These are phyloP conservation scores for Zaprionus inermis DNA, from an alignment of 1,140 invertebrate genomes.

Conservation along the genomic window DNA sequence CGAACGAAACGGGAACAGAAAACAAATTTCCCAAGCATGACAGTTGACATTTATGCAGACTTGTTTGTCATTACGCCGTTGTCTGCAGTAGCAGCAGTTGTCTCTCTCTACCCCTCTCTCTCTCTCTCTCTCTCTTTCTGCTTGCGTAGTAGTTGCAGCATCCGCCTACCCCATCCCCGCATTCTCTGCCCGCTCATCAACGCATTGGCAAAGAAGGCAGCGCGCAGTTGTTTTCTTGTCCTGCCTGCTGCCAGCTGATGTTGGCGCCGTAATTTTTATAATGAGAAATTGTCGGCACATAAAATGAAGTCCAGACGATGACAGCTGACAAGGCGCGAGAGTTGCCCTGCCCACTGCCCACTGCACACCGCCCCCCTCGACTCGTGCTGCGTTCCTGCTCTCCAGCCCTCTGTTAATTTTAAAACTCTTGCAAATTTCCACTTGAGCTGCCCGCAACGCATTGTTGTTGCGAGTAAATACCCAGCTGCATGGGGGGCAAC, in stretches of 20 bases:
- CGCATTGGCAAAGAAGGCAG: background rate
- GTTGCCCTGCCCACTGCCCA: slow-evolving; percentile 34
- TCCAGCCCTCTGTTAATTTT: slow-evolving; percentile 58
- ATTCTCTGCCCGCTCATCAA: slow-evolving; percentile 3
- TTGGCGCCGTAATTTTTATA: slow-evolving; percentile 76
- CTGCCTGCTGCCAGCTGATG: slow-evolving; percentile 23
- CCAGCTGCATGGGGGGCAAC: background rate
- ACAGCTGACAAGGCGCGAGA: slow-evolving; percentile 66
- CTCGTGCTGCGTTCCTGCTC: no score
- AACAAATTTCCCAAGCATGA: slow-evolving; percentile 56
- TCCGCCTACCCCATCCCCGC: background rate
- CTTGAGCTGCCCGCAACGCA: slow-evolving; percentile 52
- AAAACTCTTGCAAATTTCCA: slow-evolving; percentile 76
- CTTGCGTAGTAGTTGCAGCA: background rate
- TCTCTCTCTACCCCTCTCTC: no score
- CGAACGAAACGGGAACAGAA: slow-evolving; percentile 19
- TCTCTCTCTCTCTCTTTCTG: background rate
- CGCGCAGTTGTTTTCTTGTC: slow-evolving; percentile 36
- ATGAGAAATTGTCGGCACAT: slow-evolving; percentile 82
- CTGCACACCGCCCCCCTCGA: background rate
- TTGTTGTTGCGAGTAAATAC: slow-evolving; percentile 40
- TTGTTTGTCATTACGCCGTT: slow-evolving; percentile 48
- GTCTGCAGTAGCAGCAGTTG: slow-evolving; percentile 17
- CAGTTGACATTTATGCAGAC: slow-evolving; percentile 72
- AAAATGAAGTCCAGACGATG: slow-evolving; percentile 78